Evolutionary conservation across 1,140 invertebrate species (phyloP), one percentile per base, ranked within the genome.

Genomic region (Dinothrombium tinctorium): DNA sequence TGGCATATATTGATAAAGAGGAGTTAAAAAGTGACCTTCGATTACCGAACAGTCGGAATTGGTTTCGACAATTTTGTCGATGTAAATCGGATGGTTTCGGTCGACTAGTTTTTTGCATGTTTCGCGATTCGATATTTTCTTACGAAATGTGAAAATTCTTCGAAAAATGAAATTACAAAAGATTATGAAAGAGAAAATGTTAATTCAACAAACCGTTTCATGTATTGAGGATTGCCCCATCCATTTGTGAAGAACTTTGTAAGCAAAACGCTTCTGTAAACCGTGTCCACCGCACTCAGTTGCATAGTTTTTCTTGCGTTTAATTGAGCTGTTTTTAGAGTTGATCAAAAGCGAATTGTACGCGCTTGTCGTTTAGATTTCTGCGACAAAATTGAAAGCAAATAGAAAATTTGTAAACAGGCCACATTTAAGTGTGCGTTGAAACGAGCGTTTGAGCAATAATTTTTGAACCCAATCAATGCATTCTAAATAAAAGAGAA

Each of bases 171-270:
- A 32, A 37, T 7, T 25, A 32, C 3, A 23, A 29, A 24, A n/a
- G n/a, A 24, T 11, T 25, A 24, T 29, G 12, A 14, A 37, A 40
- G 14, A 43, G 17, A 41, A 54, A 53, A 22, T 43, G 38, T 25
- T 22, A 43, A 21, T n/a, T 41, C 15, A 14, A 14, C 46, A 50
- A 65, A 87, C 86, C 74, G 75, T 60, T 76, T 73, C 25, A 95
- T 65, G 62, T 79, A 76, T 52, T 89, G 74, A 6, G 87, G 81
- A 50, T 77, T 74, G 6, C 90, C 90, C 89, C 89, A 98, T 47
- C 87, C 87, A 65, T 86, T 83, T 1, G 76, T 77, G 56, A 95
- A 96, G 59, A 94, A 89, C 58, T 82, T 83, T 1, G 81, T 79
- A 28, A 94, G 61, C 19, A 95, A 63, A 53, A 92, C 68, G 54